Base-by-base conservation (phyloP, 1,140 invertebrate species). In the Bombus pyrosoma region DNA sequence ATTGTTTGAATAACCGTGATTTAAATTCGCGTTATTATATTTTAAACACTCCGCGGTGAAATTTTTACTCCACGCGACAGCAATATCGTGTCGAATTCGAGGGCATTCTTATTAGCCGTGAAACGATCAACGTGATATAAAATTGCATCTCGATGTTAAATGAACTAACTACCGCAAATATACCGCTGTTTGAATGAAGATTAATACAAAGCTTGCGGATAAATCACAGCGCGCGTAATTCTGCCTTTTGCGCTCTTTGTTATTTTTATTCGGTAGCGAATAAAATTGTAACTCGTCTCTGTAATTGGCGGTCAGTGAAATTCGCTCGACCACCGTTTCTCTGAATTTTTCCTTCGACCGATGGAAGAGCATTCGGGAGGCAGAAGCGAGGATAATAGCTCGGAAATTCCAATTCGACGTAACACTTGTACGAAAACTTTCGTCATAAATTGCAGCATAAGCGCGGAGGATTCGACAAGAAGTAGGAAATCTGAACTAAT, bases 401-500 rank as follows among this genome's bases (percentile, higher is more conserved):
- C 2, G 41, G 69, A 85, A 81, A 85, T 85, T 73, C 78, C 43
- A 80, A 53, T 43, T 81, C 22, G n/a, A 34, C n/a, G 34, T 57
- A 39, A 25, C 41, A 81, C 59, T 74, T 81, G 43, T 18, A 47
- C 41, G 68, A 32, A n/a, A 66, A 81, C 71, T 74, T 85, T 15
- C 28, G 37, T 13, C 47, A 59, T 81, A 75, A 85, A 75, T 85
- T 59, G 43, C 25, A 22, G 32, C 59, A 59, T 15, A 3, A 57
- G 22, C 15, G 12, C 37, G 28, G 13, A 6, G 15, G 34, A 73
- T 81, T 75, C 71, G 69, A 85, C 71, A 75, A 85, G 83, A 74
- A 74, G 57, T 69, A 69, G 69, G 81, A 66, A 81, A 75, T 85
- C 72, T 81, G 47, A 85, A 75, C 79, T 75, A 75, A 85, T 66